A percentile compares a stretch with the other conserved stretches of the same genome.
phyloP scores from a whole-genome alignment of 2,888 invertebrate genomes.

The Apodemia hepburni region DNA sequence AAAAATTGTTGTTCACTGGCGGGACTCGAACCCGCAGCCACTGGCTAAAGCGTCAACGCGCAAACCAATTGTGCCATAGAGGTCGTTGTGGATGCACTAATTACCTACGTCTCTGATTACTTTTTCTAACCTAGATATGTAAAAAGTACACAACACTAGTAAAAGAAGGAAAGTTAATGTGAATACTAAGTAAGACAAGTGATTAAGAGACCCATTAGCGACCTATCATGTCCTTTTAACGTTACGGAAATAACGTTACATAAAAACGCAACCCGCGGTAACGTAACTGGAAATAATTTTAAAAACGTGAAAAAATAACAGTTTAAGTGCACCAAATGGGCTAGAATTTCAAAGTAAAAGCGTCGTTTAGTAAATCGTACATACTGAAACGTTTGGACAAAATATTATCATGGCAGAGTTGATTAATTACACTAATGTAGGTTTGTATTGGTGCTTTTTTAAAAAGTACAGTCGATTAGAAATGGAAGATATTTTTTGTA shows the following conservation, averaged over 20 bases:
- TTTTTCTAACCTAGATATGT: no score
- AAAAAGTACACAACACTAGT: not conserved
- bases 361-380: conserved; percentile 44
- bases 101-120: no score
- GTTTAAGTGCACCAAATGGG: conserved; percentile 65
- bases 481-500: no score
- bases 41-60: no score
- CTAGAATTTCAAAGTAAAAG: conserved; percentile 66
- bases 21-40: no score
- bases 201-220: conserved; percentile 13
- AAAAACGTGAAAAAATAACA: conserved; percentile 34
- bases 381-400: conserved; percentile 3
- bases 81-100: no score
- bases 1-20: no score
- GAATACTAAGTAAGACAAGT: not conserved
- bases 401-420: not conserved
- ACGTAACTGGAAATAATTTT: conserved; percentile 26
- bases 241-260: conserved; percentile 22
- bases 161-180: not conserved
- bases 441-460: not conserved
- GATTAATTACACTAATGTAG: not conserved
- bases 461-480: no score
- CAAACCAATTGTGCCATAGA: no score
- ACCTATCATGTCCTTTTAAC: conserved; percentile 19
- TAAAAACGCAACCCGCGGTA: conserved; percentile 23